Conservation (phyloP, 2,888 invertebrate genomes). For the Mycogona germanica region DNA sequence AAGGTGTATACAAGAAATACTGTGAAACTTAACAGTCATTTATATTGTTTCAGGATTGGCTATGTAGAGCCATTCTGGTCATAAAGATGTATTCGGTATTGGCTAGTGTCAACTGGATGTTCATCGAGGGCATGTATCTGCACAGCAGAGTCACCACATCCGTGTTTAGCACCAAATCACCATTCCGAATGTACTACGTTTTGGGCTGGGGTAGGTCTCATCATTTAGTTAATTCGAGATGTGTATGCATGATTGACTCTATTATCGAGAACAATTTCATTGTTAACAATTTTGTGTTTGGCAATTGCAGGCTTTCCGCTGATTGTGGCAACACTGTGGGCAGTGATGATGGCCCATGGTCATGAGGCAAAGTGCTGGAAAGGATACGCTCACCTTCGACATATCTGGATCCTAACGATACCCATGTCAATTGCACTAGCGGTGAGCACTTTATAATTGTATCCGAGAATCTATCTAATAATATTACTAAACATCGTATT, state of each 20-base stretch:
- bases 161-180: conserved; percentile 42
- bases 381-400: conserved; percentile 28
- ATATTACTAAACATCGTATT: neutral
- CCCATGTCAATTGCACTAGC: conserved; percentile 31
- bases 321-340: conserved; percentile 36
- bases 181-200: conserved; percentile 40
- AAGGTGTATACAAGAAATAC: no score
- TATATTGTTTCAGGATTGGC: conserved; percentile 38
- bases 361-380: conserved; percentile 29
- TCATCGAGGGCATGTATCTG: conserved; percentile 40
- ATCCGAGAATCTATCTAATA: neutral
- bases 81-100: conserved; percentile 41
- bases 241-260: neutral
- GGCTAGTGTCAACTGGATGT: conserved; percentile 47
- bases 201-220: conserved; percentile 44
- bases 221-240: neutral
- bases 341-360: conserved; percentile 29
- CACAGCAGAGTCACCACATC: conserved; percentile 41
- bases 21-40: no score
- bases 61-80: conserved; percentile 40
- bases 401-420: conserved; percentile 30
- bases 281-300: neutral
- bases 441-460: conserved; percentile 24
- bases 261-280: neutral
- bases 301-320: conserved; percentile 34